Percentiles rank a stretch among this genome's conserved stretches.
These are phyloP conservation scores for Listrodromus nycthemerus DNA, from an alignment of 2,888 invertebrate species.

Conservation along the genomic window DNA sequence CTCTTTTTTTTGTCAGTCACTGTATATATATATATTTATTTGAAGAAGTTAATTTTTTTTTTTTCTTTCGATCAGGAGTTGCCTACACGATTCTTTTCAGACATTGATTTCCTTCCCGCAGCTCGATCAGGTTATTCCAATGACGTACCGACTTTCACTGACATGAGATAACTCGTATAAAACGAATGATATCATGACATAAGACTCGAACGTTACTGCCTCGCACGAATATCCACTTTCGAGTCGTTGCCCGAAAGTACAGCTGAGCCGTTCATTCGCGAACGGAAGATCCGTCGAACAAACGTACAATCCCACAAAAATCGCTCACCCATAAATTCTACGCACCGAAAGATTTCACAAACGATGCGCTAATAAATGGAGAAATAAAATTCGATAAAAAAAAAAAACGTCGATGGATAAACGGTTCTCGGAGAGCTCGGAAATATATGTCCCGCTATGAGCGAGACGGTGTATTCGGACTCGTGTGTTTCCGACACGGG, in stretches of 20 bases:
- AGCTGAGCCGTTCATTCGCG: neutral
- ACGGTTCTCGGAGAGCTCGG: neutral
- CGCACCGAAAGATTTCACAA: neutral
- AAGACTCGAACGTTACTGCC: neutral
- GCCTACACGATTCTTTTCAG: neutral
- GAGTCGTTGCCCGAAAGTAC: neutral
- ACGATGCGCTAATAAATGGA: neutral
- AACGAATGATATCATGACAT: neutral
- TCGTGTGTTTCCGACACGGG: neutral
- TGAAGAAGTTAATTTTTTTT: neutral
- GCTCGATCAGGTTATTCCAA: neutral
- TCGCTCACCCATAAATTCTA: neutral
- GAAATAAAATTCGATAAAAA: neutral
- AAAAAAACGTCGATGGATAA: neutral
- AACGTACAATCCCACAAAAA: neutral
- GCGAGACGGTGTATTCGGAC: neutral
- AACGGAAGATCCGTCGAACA: neutral
- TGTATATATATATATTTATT: too few species aligned
- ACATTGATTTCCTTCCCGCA: neutral
- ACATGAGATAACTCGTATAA: neutral
- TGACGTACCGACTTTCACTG: neutral
- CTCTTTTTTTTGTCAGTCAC: too few species aligned
- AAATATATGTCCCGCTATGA: neutral
- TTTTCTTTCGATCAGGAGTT: neutral
- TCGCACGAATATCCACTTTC: neutral